Evolutionary conservation across 2,797 vertebrate genomes (phyloP).

Genomic region (Phrynocephalus forsythii): DNA sequence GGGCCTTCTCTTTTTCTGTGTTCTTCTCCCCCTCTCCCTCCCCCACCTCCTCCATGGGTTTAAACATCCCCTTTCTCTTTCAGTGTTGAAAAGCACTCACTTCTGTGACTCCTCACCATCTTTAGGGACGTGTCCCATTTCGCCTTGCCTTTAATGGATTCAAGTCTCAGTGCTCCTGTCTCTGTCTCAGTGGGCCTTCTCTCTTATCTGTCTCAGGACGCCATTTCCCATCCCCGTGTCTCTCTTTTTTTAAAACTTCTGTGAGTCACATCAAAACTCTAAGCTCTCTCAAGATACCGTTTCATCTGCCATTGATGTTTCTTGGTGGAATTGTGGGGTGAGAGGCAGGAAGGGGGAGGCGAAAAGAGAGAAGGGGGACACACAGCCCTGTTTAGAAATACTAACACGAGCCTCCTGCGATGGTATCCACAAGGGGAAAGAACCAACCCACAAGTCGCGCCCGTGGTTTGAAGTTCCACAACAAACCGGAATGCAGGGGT

Average conservation of each 20-base stretch:
- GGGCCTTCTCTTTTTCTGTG: not conserved
- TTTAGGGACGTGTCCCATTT: not conserved
- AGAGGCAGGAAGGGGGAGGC: not conserved
- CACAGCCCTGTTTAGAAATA: not conserved
- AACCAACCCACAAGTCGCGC: no score
- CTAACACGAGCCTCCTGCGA: not conserved
- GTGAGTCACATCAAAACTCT: slow-evolving; percentile 33
- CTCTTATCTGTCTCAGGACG: slow-evolving; percentile 6
- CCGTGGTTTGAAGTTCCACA: slow-evolving; percentile 26
- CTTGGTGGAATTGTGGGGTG: not conserved
- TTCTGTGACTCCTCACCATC: not conserved
- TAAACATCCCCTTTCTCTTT: not conserved
- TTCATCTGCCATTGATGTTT: not conserved
- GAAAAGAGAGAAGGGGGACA: not conserved
- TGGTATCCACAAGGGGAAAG: not conserved
- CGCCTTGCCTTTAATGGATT: slow-evolving; percentile 7
- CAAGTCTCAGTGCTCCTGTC: not conserved
- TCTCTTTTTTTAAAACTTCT: slow-evolving; percentile 11
- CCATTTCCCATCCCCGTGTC: not conserved
- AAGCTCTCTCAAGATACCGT: not conserved
- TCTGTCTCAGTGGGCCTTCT: not conserved
- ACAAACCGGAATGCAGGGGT: slow-evolving; percentile 34
- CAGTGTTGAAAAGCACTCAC: not conserved
- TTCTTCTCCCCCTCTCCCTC: not conserved
- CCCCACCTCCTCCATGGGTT: not conserved